These are phyloP conservation scores for Dipus sagitta DNA, from an alignment of 2,797 vertebrate genomes.

Conservation along the genomic window DNA sequence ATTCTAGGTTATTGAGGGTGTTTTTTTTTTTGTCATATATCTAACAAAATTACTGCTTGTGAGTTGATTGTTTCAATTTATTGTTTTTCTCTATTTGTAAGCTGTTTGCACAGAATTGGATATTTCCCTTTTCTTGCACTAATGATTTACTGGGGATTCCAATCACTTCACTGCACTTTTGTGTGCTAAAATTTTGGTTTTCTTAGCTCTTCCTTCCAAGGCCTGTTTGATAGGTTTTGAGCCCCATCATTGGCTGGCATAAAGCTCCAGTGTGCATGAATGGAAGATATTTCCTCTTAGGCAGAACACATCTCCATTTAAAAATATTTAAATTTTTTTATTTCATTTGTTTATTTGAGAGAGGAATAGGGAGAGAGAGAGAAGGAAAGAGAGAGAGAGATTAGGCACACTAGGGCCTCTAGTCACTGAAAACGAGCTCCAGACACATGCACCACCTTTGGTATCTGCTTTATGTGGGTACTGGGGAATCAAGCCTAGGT, in stretches of 20 bases:
- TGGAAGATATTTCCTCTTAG: constrained; percentile 57
- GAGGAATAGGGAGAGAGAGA: too few species aligned
- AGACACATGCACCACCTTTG: too few species aligned
- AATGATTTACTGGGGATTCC: constrained; percentile 20
- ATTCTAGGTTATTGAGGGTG: neutral
- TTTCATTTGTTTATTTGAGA: too few species aligned
- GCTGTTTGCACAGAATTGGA: constrained; percentile 2
- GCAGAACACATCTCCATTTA: neutral
- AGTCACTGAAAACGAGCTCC: too few species aligned
- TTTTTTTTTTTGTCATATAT: neutral
- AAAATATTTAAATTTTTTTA: too few species aligned
- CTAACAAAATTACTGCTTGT: neutral
- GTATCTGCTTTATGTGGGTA: too few species aligned
- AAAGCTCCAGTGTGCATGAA: constrained; percentile 30
- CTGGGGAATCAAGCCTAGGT: too few species aligned
- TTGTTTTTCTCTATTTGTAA: constrained; percentile 2
- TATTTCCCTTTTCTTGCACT: neutral
- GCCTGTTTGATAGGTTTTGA: neutral
- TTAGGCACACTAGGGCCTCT: too few species aligned
- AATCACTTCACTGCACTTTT: constrained; percentile 15
- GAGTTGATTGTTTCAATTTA: neutral
- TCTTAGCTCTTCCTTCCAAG: constrained; percentile 33
- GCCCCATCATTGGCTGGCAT: neutral
- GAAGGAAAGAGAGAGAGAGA: too few species aligned
- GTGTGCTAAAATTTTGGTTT: neutral